Conservation (phyloP, 2,113 vertebrate genomes). For the Apaloderma vittatum region DNA sequence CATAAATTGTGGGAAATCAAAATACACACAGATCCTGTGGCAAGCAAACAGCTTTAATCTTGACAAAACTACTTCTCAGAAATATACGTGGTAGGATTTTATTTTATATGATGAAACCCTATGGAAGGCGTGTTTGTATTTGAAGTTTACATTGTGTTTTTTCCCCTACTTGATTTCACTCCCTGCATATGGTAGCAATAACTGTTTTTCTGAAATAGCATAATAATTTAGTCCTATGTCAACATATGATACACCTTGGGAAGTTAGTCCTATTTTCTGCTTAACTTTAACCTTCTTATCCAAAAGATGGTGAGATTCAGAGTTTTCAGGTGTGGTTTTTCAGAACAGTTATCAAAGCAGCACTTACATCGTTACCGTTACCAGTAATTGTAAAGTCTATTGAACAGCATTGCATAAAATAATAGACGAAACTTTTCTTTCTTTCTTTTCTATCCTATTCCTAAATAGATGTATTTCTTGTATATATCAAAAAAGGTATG, state of each 20-base stretch:
- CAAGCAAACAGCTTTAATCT: neutral
- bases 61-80: neutral
- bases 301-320: neutral
- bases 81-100: neutral
- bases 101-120: neutral
- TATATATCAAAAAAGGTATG: neutral
- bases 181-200: accelerated
- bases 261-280: neutral
- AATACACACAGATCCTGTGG: neutral
- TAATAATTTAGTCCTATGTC: neutral
- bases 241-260: neutral
- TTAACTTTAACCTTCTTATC: neutral
- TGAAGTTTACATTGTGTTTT: neutral
- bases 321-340: neutral
- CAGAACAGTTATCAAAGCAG: neutral
- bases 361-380: neutral
- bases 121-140: neutral
- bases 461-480: neutral
- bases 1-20: neutral
- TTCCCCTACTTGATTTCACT: neutral
- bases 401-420: neutral
- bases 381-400: neutral
- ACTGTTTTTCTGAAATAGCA: neutral
- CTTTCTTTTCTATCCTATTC: neutral
- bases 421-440: neutral